Percentiles rank a stretch among this genome's conserved stretches.
These are phyloP conservation scores for Sphaerophoria rueppellii DNA, from an alignment of 2,888 invertebrate species.

Conservation along the genomic window DNA sequence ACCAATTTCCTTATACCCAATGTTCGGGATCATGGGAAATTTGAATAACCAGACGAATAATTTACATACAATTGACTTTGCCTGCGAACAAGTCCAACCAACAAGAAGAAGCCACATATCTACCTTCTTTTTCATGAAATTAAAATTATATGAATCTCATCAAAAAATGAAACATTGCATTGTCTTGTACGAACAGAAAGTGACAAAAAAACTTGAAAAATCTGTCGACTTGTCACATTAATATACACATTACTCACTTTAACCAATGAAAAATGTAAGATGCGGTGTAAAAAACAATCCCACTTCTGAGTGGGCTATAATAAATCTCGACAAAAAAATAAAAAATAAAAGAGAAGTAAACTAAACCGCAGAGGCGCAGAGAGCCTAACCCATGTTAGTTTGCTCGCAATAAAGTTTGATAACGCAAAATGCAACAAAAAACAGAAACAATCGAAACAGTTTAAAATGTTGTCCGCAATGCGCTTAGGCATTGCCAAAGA, in stretches of 20 bases:
- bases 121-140: slow-evolving; percentile 42
- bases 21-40: not conserved
- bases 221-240: not conserved
- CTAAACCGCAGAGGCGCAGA: no score
- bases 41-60: slow-evolving; percentile 34
- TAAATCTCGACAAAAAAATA: no score
- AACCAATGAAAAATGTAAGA: slow-evolving; percentile 11
- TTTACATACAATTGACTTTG: slow-evolving; percentile 65
- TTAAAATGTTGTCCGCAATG: slow-evolving; percentile 67
- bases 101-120: slow-evolving; percentile 11
- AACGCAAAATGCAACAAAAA: slow-evolving; percentile 28
- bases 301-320: slow-evolving; percentile 1
- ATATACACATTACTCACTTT: not conserved
- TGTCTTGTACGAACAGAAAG: not conserved
- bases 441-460: slow-evolving; percentile 30
- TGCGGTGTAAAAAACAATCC: not conserved
- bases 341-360: no score
- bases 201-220: not conserved
- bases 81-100: slow-evolving; percentile 51
- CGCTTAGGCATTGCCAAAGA: slow-evolving; percentile 22
- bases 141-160: slow-evolving; percentile 52
- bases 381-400: slow-evolving; percentile 55
- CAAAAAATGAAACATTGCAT: slow-evolving; percentile 10
- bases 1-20: not conserved
- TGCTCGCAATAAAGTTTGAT: slow-evolving; percentile 69